Percentiles rank a stretch among this genome's conserved stretches.
phyloP scores from a whole-genome alignment of 1,140 invertebrate genomes.

The Drosophila arawakana region DNA sequence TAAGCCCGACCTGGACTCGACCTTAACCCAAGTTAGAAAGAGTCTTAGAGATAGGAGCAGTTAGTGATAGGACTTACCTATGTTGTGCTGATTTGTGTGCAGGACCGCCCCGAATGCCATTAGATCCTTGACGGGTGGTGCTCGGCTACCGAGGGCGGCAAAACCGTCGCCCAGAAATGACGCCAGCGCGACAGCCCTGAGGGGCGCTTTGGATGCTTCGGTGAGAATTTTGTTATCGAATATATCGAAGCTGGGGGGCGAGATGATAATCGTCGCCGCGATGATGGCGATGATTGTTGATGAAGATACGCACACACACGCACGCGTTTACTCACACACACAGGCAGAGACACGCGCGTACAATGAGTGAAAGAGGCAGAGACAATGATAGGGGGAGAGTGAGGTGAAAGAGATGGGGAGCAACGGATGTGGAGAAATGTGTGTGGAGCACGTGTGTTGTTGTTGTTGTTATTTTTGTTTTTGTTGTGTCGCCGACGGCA shows the following conservation, averaged over 20 bases:
- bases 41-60: too few relatives aligned
- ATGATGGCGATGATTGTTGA: conserved; percentile 23
- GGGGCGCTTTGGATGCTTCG: conserved; percentile 84
- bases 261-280: conserved; percentile 52
- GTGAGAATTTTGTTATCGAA: conserved; percentile 85
- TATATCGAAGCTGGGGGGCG: conserved; percentile 62
- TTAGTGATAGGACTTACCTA: conserved; percentile 66
- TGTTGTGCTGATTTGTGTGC: conserved; percentile 84
- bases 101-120: conserved; percentile 84
- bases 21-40: neutral
- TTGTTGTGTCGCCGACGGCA: conserved; percentile 49
- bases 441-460: conserved; percentile 58
- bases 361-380: neutral
- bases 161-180: conserved; percentile 85
- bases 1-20: too few relatives aligned
- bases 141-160: conserved; percentile 82
- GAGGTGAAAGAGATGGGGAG: neutral
- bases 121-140: conserved; percentile 84
- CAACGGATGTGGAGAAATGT: conserved; percentile 7
- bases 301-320: conserved; percentile 17
- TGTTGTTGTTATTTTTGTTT: conserved; percentile 22
- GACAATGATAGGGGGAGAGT: neutral
- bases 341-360: neutral
- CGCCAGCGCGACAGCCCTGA: conserved; percentile 85
- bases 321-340: conserved; percentile 17